Evolutionary conservation across 2,888 invertebrate species (phyloP).

Genomic region (Plagodis dolabraria): DNA sequence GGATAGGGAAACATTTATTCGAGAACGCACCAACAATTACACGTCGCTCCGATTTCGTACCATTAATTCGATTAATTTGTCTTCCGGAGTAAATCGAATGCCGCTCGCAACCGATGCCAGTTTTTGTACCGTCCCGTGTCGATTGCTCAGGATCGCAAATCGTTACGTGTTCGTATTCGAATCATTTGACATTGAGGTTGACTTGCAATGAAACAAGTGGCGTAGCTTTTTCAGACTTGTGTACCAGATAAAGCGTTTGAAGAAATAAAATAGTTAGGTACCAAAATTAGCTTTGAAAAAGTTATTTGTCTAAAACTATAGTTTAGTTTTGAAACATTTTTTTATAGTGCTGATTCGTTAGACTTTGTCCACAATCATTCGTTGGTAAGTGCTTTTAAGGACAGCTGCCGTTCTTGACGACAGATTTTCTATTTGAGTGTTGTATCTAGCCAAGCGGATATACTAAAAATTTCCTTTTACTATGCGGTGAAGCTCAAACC

Average conservation of each 20-base stretch:
- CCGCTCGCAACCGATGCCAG: conserved; percentile 31
- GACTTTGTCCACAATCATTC: too few relatives aligned
- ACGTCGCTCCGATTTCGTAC: conserved; percentile 34
- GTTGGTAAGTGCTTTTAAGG: too few relatives aligned
- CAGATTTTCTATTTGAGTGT: too few relatives aligned
- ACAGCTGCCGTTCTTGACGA: too few relatives aligned
- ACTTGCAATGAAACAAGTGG: conserved; percentile 56
- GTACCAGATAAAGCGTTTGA: conserved; percentile 10
- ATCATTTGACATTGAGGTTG: conserved; percentile 44
- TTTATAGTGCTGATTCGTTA: too few relatives aligned
- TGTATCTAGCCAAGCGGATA: too few relatives aligned
- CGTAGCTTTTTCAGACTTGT: conserved; percentile 27
- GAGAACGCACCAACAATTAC: conserved; percentile 27
- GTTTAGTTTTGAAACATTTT: too few relatives aligned
- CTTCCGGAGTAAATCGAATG: conserved; percentile 52
- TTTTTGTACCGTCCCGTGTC: conserved; percentile 49
- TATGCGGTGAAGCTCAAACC: too few relatives aligned
- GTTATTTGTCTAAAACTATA: too few relatives aligned
- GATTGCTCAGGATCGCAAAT: conserved; percentile 50
- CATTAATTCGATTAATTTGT: conserved; percentile 65
- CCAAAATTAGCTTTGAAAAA: too few relatives aligned
- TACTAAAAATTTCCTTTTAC: too few relatives aligned
- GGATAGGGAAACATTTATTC: conserved; percentile 27
- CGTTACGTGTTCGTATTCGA: conserved; percentile 44
- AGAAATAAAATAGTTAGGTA: too few relatives aligned